Evolutionary conservation across 2,113 vertebrate species (phyloP), one percentile per base, ranked within the genome.

Genomic region (Raphicerus campestris): DNA sequence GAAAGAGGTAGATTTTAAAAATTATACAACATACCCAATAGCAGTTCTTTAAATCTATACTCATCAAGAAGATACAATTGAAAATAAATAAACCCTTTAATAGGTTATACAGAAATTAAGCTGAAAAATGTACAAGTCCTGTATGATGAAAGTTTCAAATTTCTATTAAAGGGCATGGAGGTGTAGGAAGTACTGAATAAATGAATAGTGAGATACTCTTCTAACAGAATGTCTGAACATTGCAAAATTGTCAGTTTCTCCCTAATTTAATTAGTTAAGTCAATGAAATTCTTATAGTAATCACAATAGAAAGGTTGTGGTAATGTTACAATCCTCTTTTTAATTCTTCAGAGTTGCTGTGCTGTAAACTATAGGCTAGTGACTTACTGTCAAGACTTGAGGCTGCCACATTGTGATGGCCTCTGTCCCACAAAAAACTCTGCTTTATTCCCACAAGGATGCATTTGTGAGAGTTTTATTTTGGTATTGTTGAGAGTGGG

Each of bases 91-190:
- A 58, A 88, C 24, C 56, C 58, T 63, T 75, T 28, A 70, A 87
- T 60, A 53, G 51, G 6, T 60, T 92, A 73, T n/a, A 81, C n/a
- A 86, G 60, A 75, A 87, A 89, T 77, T 94, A 80, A 85, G 35
- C 16, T 61, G 58, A 82, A 82, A 73, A 66, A 51, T 91, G 11
- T 73, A 53, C 6, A 63, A 89, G 35, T 47, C 32, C 20, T 66
- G 92, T 94, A 19, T 47, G 45, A 80, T 61, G 60, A 93, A 90
- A 96, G 53, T 55, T 89, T 96, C 6, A 42, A 70, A 90, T 70
- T 89, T 81, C 26, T 92, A 8, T 96, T 94, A 51, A 53, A 94
- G 45, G 19, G 58, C 13, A 42, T 49, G 66, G 75, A 95, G 14
- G 45, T 63, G 58, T 81, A 93, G 10, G 30, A 81, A 87, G 5